Evolutionary conservation across 2,113 vertebrate genomes (phyloP), one percentile per base, ranked within the genome.

Genomic region (Sisor rabdophorus): DNA sequence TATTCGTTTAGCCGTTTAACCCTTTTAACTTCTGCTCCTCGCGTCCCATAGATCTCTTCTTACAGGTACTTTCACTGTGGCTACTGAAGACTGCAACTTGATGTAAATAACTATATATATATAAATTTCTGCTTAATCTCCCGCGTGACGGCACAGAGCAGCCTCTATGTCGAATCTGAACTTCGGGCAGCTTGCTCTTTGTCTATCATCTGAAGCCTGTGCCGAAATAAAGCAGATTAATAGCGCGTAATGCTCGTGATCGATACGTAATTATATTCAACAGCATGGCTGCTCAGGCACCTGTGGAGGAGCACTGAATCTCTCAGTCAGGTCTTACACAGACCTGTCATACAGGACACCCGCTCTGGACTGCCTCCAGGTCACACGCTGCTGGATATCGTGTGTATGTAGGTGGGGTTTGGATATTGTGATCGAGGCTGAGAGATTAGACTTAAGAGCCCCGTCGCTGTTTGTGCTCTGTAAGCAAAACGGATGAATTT

Each of bases 201-300:
- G 77, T 80, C 52, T 76, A 72, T 80, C 78, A 77, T 82, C 75
- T 69, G 55, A 28, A 22, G 72, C 71, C 44, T 13, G 36, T 54
- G 77, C 77, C 67, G 73, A 71, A 80, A 78, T 80, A 69, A 84
- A 80, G 80, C 69, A 78, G 78, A 84, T 82, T 84, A 84, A 80
- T 84, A 82, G 79, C 73, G 79, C 80, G 80, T 79, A 80, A 82
- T 82, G 77, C 71, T 52, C 40, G 32, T 54, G 80, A 82, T 86
- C 84, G 77, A 86, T 86, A 86, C 80, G 79, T 78, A 86, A 86
- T 86, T 86, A 84, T 84, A 83, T 79, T 80, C 81, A 78, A 79
- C 81, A 81, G 76, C 70, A 61, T 78, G 68, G 79, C 73, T 80
- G 79, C 71, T 71, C 79, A 71, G 40, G 71, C 47, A 73, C 75